Percentiles rank a stretch among this genome's conserved stretches.
Conservation (phyloP, 2,113 vertebrate species). For the Pterocles orientalis region DNA sequence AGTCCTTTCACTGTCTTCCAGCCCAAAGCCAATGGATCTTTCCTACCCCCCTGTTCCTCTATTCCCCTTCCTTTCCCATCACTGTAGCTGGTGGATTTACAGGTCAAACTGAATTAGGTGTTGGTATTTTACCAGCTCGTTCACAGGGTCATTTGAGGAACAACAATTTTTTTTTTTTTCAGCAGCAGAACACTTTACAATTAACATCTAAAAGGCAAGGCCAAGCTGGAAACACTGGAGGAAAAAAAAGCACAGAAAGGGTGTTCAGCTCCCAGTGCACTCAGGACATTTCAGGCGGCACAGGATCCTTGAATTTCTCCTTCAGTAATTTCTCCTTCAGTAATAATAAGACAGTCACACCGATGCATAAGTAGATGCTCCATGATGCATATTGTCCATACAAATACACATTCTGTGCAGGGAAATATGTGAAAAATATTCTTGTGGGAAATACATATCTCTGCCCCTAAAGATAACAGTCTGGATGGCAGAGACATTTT, state of each 20-base stretch:
- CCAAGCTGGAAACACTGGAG: not conserved
- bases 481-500: not conserved
- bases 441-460: not conserved
- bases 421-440: not conserved
- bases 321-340: not conserved
- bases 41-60: not conserved
- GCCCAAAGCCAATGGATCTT: not conserved
- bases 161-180: not conserved
- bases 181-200: not conserved
- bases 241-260: not conserved
- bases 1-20: not conserved
- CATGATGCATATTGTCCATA: not conserved
- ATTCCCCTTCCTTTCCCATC: not conserved
- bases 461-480: not conserved
- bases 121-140: not conserved
- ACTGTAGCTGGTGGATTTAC: not conserved
- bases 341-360: not conserved
- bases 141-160: not conserved
- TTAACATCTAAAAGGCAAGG: not conserved
- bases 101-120: not conserved
- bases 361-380: not conserved
- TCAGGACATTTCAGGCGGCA: not conserved
- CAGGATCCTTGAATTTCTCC: not conserved
- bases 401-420: not conserved
- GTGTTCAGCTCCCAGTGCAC: not conserved